Evolutionary conservation across 2,113 vertebrate species (phyloP), one percentile per base, ranked within the genome.

Genomic region (Desmodus rotundus): DNA sequence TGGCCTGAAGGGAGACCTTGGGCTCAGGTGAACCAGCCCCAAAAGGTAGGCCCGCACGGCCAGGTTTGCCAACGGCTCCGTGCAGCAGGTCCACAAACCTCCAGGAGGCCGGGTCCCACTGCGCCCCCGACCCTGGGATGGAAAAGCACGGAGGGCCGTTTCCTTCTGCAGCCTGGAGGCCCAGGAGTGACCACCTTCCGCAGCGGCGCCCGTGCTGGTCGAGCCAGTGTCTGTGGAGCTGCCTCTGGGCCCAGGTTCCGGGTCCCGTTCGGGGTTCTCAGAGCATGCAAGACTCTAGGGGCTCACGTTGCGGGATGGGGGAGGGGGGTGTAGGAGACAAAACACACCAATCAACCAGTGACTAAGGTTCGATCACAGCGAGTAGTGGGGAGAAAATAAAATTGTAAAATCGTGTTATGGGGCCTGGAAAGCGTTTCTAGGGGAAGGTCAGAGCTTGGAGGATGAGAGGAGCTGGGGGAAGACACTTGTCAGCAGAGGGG

Each of bases 151-250:
- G 0, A 11, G 20, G 36, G 36, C 5, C 10, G 20, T 3, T 4
- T 38, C 8, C 41, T n/a, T 4, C 28, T 24, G 26, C 41, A 26
- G 22, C 4, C 0, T 0, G 77, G 67, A 16, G 31, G 38, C 67
- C 41, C 68, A 5, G 0, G 33, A 5, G 45, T 31, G 24, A 0
- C 22, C 43, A 7, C 38, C 73, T n/a, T 3, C 22, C 14, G 36
- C 54, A 0, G 10, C 0, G 15, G 33, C 1, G 0, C 58, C 8
- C 11, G 26, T 8, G 26, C 4, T 45, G 15, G 11, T 31, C 5
- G 15, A n/a, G 7, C n/a, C 1, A 0, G 43, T 0, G 22, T 7
- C 15, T 26, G 36, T 0, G 22, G 17, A 45, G 41, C 56, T 4
- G 0, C 17, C 14, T 20, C 68, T 36, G n/a, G 1, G 9, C 47